phyloP scores from a whole-genome alignment of 64 coral and sea anemone genomes.

The Platygyra sinensis region DNA sequence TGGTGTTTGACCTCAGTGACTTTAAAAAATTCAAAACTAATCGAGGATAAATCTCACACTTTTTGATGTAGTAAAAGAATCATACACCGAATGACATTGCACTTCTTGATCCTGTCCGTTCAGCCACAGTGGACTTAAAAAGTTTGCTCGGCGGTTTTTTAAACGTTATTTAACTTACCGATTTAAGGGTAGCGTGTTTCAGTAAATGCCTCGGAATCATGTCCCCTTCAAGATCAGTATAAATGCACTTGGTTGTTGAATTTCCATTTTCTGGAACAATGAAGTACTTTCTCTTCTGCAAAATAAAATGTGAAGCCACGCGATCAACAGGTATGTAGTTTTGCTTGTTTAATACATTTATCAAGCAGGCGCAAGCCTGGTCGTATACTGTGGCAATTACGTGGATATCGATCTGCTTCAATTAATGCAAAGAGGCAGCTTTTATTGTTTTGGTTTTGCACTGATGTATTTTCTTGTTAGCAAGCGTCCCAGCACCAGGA shows the following conservation, averaged over 20 bases:
- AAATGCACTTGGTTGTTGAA: slow-evolving; percentile 62
- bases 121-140: neutral
- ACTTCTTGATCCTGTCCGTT: neutral
- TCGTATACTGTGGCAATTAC: neutral
- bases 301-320: neutral
- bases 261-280: slow-evolving; percentile 41
- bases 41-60: neutral
- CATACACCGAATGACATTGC: neutral
- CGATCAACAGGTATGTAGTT: neutral
- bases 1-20: neutral
- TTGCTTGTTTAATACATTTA: neutral
- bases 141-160: neutral
- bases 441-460: no score
- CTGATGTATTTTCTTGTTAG: no score
- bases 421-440: neutral
- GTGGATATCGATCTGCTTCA: neutral
- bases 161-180: slow-evolving; percentile 16
- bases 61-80: neutral
- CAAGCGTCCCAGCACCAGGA: no score
- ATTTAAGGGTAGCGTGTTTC: slow-evolving; percentile 55
- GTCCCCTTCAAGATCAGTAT: slow-evolving; percentile 56
- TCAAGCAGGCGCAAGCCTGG: neutral
- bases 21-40: neutral
- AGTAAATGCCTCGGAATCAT: slow-evolving; percentile 65
- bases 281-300: slow-evolving; percentile 51